Evolutionary conservation across 2,797 vertebrate species (phyloP).

Genomic region (Macropus fuliginosus): DNA sequence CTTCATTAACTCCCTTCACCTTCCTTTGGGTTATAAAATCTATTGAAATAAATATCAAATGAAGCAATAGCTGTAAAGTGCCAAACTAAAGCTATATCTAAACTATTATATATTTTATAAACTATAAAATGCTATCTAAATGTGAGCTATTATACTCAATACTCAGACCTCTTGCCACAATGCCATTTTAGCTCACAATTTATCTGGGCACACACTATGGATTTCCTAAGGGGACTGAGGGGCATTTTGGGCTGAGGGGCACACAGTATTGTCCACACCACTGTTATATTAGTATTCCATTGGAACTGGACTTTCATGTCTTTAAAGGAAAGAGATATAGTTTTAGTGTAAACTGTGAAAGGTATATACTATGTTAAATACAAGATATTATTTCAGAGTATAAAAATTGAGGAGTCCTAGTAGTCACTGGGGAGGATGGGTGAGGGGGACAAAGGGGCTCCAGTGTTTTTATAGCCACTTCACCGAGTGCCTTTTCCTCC

Average conservation of each 20-base stretch:
- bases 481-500: background rate
- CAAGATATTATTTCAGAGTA: background rate
- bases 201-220: conserved; percentile 8
- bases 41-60: background rate
- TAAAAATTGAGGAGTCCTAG: background rate
- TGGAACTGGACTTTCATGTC: conserved; percentile 10
- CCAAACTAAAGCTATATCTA: background rate
- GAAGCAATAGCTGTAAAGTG: background rate
- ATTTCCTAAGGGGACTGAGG: background rate
- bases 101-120: background rate
- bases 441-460: background rate
- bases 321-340: conserved; percentile 28
- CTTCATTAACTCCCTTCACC: background rate
- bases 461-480: background rate
- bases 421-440: background rate
- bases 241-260: conserved; percentile 2
- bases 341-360: background rate
- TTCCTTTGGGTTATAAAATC: background rate
- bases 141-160: background rate
- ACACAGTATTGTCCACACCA: background rate
- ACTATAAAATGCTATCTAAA: background rate
- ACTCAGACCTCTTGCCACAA: background rate
- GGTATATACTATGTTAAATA: background rate
- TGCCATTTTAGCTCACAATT: conserved; percentile 19
- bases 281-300: background rate